Base-by-base conservation (phyloP, 2,888 invertebrate genomes). In the Bellardia pandia region DNA sequence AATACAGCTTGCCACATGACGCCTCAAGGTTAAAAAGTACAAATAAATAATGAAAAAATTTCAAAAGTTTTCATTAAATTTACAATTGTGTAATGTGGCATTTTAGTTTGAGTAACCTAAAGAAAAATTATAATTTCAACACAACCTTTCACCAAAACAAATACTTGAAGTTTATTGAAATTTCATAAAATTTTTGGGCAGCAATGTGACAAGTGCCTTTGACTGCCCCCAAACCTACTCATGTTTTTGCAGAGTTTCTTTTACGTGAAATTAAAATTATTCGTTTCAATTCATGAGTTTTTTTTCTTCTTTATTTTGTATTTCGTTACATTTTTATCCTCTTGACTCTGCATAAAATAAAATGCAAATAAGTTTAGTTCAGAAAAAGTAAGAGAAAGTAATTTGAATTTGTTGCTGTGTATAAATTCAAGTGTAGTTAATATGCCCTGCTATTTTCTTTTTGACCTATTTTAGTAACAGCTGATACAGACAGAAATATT, bases 171-270 rank as follows among this genome's bases (percentile, higher is more conserved):
- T 74, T 78, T 74, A 85, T 76, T 76, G 85, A 71, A 85, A 85
- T 71, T 76, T 76, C 58, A 76, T 71, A 71, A 79, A 74, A 68
- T 62, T 42, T 68, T 79, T 68, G 13, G 80, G 48, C 78, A 68
- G 53, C 60, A 81, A 78, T 82, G 71, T 74, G 86, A 14, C 77
- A 86, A 85, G 64, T 60, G 71, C 13, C 30, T 80, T 58, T 37
- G 5, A 6, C 37, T 37, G 37, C 37, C 37, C 37, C 37, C 37
- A 6, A 6, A 0, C 37, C 37, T 23, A 37, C 37, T 37, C 5
- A 37, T 6, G 5, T 5, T 37, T 37, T 4, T 37, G 7, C 23
- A 62, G 14, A 40, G 48, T 51, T 62, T 51, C 40, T 60, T 69
- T 42, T 16, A 14, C 9, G 40, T 33, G 33, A 66, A 79, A 85